Percentiles rank a stretch among this genome's conserved stretches.
These are phyloP conservation scores for Arion vulgaris DNA, from an alignment of 1,140 invertebrate genomes.

Conservation along the genomic window DNA sequence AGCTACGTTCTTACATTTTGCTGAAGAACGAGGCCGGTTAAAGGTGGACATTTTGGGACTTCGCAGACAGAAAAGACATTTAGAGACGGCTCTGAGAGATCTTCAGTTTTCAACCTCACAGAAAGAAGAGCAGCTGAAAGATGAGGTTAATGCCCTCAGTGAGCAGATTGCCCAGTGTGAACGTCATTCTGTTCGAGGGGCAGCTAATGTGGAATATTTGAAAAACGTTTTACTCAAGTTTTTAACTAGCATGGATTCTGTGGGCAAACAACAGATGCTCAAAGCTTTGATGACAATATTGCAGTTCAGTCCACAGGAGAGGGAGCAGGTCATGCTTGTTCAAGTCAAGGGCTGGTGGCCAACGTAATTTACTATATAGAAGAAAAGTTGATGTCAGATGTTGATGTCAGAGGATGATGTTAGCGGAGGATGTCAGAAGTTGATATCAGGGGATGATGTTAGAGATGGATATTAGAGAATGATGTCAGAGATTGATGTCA, in stretches of 20 bases:
- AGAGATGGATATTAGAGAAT: too few relatives aligned
- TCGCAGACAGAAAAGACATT: constrained; percentile 80
- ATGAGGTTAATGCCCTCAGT: constrained; percentile 76
- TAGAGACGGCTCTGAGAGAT: constrained; percentile 81
- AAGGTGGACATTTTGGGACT: constrained; percentile 85
- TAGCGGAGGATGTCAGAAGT: constrained; percentile 8
- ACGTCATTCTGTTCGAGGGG: constrained; percentile 84
- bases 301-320: constrained; percentile 83
- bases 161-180: constrained; percentile 79
- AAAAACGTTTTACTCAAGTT: constrained; percentile 92
- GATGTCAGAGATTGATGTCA: too few relatives aligned
- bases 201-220: constrained; percentile 89
- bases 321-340: constrained; percentile 69
- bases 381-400: not conserved
- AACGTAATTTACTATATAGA: not conserved
- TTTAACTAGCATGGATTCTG: constrained; percentile 76
- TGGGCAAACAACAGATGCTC: constrained; percentile 85
- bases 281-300: constrained; percentile 90
- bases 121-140: constrained; percentile 76
- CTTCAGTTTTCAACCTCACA: constrained; percentile 76
- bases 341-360: constrained; percentile 25
- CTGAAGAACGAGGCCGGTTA: constrained; percentile 85
- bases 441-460: too few relatives aligned
- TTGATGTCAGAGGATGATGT: not conserved
- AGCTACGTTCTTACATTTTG: constrained; percentile 84